Conservation (phyloP, 2,888 invertebrate genomes). For the Troides aeacus region DNA sequence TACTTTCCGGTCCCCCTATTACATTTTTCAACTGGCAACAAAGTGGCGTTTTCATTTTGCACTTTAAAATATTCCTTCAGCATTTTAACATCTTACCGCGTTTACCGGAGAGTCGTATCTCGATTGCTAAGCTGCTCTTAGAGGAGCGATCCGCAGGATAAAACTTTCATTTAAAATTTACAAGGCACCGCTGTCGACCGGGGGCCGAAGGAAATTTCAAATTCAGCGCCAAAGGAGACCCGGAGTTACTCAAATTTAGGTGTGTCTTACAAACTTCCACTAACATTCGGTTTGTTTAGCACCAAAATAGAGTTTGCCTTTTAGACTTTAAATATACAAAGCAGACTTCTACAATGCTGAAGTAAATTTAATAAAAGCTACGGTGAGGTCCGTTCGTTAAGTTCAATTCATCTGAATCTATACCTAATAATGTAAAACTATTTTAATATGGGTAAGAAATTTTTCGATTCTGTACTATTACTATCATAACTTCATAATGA, state of each 20-base stretch:
- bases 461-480: too few relatives aligned
- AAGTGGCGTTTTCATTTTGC: conserved; percentile 21
- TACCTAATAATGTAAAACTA: too few relatives aligned
- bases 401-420: too few relatives aligned
- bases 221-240: conserved; percentile 34
- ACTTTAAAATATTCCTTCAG: conserved; percentile 24
- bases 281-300: conserved; percentile 5
- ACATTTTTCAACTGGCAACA: conserved; percentile 17
- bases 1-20: too few relatives aligned
- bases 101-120: conserved; percentile 27
- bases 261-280: conserved; percentile 25
- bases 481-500: too few relatives aligned
- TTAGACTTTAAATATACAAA: not conserved
- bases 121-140: conserved; percentile 32
- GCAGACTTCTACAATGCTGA: too few relatives aligned
- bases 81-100: conserved; percentile 28
- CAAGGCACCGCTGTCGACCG: conserved; percentile 27
- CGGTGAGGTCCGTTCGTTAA: too few relatives aligned
- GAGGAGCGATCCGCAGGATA: conserved; percentile 30
- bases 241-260: conserved; percentile 32
- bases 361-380: too few relatives aligned
- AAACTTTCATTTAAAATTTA: conserved; percentile 36
- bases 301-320: not conserved
- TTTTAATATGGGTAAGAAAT: too few relatives aligned
- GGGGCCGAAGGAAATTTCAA: conserved; percentile 32